Conservation (phyloP, 92 coral and sea anemone species). For the Parazoanthus darwini region DNA sequence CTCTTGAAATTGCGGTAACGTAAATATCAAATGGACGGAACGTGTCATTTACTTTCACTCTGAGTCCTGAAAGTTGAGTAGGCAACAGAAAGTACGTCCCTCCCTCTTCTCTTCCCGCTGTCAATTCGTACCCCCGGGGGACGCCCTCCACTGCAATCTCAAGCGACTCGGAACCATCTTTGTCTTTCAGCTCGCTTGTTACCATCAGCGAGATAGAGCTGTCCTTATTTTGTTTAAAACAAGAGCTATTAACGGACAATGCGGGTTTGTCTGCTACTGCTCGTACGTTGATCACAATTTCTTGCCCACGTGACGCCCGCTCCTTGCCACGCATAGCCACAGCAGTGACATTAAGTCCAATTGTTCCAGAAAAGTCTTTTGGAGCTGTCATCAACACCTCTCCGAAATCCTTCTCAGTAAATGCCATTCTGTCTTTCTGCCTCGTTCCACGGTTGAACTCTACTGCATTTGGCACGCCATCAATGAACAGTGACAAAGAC, state of each 20-base stretch:
- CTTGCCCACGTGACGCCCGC: not conserved
- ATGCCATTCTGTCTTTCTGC: constrained; percentile 13
- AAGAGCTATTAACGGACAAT: constrained; percentile 45
- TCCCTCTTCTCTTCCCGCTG: not conserved
- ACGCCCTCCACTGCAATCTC: constrained; percentile 49
- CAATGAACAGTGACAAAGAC: constrained; percentile 44
- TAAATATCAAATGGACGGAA: not conserved
- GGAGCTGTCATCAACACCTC: constrained; percentile 48
- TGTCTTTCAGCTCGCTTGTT: constrained; percentile 42
- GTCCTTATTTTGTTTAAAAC: constrained; percentile 42
- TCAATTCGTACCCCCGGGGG: constrained; percentile 52
- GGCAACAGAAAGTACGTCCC: constrained; percentile 11
- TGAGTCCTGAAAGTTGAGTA: constrained; percentile 5
- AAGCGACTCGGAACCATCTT: constrained; percentile 67
- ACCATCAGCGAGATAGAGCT: constrained; percentile 52
- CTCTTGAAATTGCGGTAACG: not conserved
- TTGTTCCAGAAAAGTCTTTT: constrained; percentile 56
- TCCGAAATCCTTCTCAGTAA: constrained; percentile 56
- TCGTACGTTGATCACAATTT: constrained; percentile 31
- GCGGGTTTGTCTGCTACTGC: constrained; percentile 63
- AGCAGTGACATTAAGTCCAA: constrained; percentile 44
- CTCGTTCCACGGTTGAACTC: constrained; percentile 56
- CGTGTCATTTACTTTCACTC: not conserved
- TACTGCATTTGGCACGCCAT: constrained; percentile 48
- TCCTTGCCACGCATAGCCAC: constrained; percentile 37